Percentiles rank a stretch among this genome's conserved stretches.
phyloP scores from a whole-genome alignment of 64 coral and sea anemone genomes.

The Catalaphyllia jardinei region DNA sequence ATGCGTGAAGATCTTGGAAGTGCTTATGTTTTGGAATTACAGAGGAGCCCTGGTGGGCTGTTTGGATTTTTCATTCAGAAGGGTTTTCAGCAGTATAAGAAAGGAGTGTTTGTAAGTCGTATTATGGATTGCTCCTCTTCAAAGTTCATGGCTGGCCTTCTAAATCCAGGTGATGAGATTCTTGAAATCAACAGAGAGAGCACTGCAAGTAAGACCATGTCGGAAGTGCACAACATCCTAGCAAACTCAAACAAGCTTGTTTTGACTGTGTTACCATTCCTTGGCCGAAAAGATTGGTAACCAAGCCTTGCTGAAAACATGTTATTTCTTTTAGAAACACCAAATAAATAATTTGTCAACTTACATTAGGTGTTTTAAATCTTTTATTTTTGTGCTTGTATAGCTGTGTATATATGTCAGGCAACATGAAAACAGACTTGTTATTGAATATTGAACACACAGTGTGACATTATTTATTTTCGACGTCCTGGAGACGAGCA shows the following conservation, averaged over 20 bases:
- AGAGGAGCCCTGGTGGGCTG: slow-evolving; percentile 66
- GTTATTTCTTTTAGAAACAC: background rate
- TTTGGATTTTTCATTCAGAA: slow-evolving; percentile 98
- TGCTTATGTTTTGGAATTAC: slow-evolving; percentile 88
- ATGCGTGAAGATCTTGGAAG: slow-evolving; percentile 76
- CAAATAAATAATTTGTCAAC: too few species aligned
- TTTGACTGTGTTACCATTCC: slow-evolving; percentile 76
- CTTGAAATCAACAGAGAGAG: slow-evolving; percentile 83
- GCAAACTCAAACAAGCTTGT: slow-evolving; percentile 79
- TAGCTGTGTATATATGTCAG: slow-evolving; percentile 5
- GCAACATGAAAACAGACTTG: background rate
- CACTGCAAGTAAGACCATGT: slow-evolving; percentile 56
- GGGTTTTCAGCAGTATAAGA: slow-evolving; percentile 69
- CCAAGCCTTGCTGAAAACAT: background rate
- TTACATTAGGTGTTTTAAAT: too few species aligned
- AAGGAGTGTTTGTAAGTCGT: slow-evolving; percentile 83
- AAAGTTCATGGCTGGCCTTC: slow-evolving; percentile 89
- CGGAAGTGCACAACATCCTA: slow-evolving; percentile 83
- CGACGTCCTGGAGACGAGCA: too few species aligned
- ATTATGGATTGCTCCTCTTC: slow-evolving; percentile 80
- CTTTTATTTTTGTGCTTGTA: slow-evolving; percentile 12
- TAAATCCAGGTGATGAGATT: slow-evolving; percentile 91
- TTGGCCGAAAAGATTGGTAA: slow-evolving; percentile 91
- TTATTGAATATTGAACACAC: background rate
- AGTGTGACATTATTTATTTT: too few species aligned